Evolutionary conservation across 2,888 invertebrate genomes (phyloP).

Genomic region (Sphaerophoria rueppellii): DNA sequence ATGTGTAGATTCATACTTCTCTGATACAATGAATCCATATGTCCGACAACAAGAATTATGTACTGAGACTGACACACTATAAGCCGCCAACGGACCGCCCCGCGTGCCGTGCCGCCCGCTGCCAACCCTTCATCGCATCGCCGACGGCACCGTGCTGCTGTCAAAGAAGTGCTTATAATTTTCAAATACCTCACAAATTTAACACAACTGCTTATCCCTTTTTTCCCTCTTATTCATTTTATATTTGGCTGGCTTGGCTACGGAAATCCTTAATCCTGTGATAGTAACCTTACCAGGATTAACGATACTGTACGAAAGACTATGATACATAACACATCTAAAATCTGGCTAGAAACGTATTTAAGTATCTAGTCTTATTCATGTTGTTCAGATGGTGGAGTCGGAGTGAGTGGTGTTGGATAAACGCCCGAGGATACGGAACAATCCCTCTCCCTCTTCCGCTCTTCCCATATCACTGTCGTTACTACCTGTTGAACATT

Average conservation of each 20-base stretch:
- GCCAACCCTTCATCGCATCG: slow-evolving; percentile 54
- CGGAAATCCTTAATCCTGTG: slow-evolving; percentile 63
- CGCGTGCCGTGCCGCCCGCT: slow-evolving; percentile 38
- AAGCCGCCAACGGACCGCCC: too few species aligned
- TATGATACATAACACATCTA: slow-evolving; percentile 60
- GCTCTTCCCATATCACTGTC: slow-evolving; percentile 16
- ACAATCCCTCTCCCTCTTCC: slow-evolving; percentile 3
- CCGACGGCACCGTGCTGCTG: slow-evolving; percentile 43
- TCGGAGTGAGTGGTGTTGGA: slow-evolving; percentile 24
- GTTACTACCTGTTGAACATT: slow-evolving; percentile 69
- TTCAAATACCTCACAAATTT: slow-evolving; percentile 52
- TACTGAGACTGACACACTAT: too few species aligned
- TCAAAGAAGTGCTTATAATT: slow-evolving; percentile 61
- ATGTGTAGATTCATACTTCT: too few species aligned
- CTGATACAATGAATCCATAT: too few species aligned
- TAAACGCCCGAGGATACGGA: slow-evolving; percentile 45
- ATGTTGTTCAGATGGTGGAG: background rate
- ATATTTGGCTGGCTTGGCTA: background rate
- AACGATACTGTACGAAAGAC: slow-evolving; percentile 54
- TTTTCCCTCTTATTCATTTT: slow-evolving; percentile 32
- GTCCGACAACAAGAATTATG: too few species aligned
- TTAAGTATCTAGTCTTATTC: background rate
- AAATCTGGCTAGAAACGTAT: slow-evolving; percentile 45
- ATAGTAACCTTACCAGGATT: slow-evolving; percentile 68
- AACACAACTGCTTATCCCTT: slow-evolving; percentile 56